A percentile compares a stretch with the other conserved stretches of the same genome.
These are phyloP conservation scores for Myanophis thanlyinensis DNA, from an alignment of 2,113 vertebrate genomes.

Conservation along the genomic window DNA sequence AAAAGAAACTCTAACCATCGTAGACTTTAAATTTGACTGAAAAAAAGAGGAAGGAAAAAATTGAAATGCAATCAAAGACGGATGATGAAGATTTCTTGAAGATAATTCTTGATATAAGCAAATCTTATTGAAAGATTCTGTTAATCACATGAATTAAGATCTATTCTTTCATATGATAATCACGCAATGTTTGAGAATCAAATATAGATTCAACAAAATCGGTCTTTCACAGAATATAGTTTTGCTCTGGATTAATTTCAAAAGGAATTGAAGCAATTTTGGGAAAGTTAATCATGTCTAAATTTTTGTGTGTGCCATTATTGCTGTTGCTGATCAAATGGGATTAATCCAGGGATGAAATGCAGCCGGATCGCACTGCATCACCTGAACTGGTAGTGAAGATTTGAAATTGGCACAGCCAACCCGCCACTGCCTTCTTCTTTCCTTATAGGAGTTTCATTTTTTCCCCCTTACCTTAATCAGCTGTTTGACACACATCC, in stretches of 20 bases:
- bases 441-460: too few species aligned
- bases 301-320: neutral
- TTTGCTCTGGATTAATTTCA: neutral
- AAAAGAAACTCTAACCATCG: neutral
- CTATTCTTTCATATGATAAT: neutral
- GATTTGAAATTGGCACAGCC: too few species aligned
- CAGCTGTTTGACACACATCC: too few species aligned
- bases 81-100: neutral
- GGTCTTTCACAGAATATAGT: neutral
- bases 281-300: neutral
- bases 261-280: neutral
- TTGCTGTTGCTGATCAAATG: neutral
- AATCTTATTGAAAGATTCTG: neutral
- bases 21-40: neutral
- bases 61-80: neutral
- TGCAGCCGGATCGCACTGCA: too few species aligned
- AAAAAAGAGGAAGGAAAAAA: neutral
- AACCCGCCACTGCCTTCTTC: too few species aligned
- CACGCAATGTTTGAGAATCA: neutral
- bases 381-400: too few species aligned
- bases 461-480: too few species aligned
- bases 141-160: neutral
- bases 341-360: too few species aligned
- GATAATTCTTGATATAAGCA: neutral
- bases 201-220: neutral